These are phyloP conservation scores for Clarias batrachus DNA, from an alignment of 2,113 vertebrate species.

Conservation along the genomic window DNA sequence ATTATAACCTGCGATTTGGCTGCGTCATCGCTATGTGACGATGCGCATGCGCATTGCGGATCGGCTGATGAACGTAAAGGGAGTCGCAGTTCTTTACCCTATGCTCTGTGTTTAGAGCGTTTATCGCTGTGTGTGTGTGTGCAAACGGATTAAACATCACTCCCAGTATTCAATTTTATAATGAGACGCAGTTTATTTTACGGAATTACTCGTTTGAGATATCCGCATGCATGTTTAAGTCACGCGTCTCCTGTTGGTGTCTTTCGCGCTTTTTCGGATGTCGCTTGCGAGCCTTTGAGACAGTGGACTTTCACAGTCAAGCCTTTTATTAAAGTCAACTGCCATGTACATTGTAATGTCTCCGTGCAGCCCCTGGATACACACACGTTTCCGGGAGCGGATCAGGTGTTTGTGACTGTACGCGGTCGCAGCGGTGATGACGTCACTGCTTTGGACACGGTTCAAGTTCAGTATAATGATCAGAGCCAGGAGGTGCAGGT, in stretches of 20 bases:
- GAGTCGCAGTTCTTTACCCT: not conserved
- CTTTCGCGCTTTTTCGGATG: conserved; percentile 7
- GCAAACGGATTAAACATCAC: not conserved
- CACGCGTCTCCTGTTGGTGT: too few species aligned
- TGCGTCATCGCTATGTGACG: not conserved
- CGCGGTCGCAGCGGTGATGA: conserved; percentile 57
- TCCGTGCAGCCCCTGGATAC: conserved; percentile 78
- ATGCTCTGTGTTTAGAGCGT: not conserved
- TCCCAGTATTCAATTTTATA: not conserved
- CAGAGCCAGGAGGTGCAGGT: conserved; percentile 73
- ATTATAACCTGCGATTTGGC: too few species aligned
- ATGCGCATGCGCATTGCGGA: not conserved
- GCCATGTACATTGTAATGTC: conserved; percentile 78
- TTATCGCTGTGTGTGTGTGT: not conserved
- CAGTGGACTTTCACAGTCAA: conserved; percentile 77
- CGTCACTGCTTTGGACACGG: conserved; percentile 52
- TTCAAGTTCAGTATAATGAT: conserved; percentile 78
- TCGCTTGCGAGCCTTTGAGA: conserved; percentile 54
- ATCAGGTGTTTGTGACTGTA: conserved; percentile 75
- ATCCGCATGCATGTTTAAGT: not conserved
- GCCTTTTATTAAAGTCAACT: conserved; percentile 77
- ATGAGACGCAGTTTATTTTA: conserved; percentile 15
- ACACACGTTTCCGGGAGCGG: conserved; percentile 71
- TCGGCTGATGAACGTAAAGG: too few species aligned
- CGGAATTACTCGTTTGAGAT: not conserved